Evolutionary conservation across 1,140 invertebrate species (phyloP).

Genomic region (Stegodyphus dumicola): DNA sequence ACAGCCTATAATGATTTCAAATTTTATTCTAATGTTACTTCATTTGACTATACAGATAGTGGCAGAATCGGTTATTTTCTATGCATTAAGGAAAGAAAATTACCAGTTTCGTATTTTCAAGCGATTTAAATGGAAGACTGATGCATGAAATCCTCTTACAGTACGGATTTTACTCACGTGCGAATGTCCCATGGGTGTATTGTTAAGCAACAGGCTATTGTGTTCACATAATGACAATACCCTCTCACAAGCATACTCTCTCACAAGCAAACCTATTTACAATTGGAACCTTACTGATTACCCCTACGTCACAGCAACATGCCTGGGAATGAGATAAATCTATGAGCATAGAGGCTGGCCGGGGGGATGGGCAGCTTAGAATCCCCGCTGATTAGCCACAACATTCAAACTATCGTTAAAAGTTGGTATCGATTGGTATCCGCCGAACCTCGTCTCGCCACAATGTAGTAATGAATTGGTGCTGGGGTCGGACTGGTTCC

Average conservation of each 20-base stretch:
- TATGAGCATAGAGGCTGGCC: background rate
- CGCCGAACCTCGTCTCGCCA: conserved; percentile 7
- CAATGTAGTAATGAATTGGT: conserved; percentile 43
- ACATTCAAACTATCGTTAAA: conserved; percentile 43
- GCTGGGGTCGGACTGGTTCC: conserved; percentile 5
- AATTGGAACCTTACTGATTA: conserved; percentile 17
- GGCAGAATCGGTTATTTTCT: no score
- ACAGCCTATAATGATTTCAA: no score
- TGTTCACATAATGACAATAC: no score
- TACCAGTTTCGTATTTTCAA: no score
- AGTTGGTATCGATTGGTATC: conserved; percentile 20
- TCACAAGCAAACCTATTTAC: conserved; percentile 3
- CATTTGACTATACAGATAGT: no score
- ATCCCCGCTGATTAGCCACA: conserved; percentile 15
- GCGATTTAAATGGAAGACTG: no score
- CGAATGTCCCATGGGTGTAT: no score
- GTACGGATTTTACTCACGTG: no score
- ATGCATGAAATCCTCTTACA: no score
- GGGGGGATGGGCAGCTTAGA: background rate
- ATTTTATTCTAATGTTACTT: no score
- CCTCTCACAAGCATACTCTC: background rate
- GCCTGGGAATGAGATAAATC: background rate
- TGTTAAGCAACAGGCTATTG: no score
- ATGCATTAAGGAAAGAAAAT: no score
- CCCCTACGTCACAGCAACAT: conserved; percentile 27